Conservation (phyloP, 2,113 vertebrate genomes). For the Marmota monax region DNA sequence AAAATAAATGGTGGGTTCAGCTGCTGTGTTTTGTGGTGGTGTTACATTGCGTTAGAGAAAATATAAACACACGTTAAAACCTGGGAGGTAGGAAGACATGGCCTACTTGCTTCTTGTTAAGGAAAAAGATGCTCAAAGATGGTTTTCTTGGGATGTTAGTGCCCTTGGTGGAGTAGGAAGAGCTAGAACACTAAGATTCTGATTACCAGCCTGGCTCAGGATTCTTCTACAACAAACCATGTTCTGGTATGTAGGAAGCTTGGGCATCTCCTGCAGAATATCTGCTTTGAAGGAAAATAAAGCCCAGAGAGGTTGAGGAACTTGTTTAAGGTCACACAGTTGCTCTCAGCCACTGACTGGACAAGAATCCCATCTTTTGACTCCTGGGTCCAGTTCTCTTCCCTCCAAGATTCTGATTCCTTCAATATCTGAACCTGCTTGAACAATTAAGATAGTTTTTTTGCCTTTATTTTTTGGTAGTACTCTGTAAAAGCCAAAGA, state of each 20-base stretch:
- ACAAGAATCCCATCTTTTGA: not conserved
- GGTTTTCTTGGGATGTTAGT: not conserved
- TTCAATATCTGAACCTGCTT: not conserved
- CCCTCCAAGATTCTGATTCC: not conserved
- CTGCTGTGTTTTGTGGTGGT: not conserved
- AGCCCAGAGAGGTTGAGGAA: not conserved
- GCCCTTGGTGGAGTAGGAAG: not conserved
- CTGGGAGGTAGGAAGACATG: not conserved
- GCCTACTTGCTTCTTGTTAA: not conserved
- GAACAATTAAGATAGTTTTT: slow-evolving; percentile 52
- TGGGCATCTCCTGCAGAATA: not conserved
- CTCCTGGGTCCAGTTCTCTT: not conserved
- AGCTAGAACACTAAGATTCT: not conserved
- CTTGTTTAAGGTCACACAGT: not conserved
- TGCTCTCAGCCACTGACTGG: no score
- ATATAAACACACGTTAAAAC: not conserved
- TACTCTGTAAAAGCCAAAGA: slow-evolving; percentile 58
- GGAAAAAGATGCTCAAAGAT: not conserved
- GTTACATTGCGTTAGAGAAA: not conserved
- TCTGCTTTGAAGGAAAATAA: not conserved
- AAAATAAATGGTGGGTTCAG: not conserved
- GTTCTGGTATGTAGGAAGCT: not conserved
- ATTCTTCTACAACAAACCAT: not conserved
- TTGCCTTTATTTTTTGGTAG: slow-evolving; percentile 70
- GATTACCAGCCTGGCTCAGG: not conserved